Base-by-base conservation (phyloP, 2,888 invertebrate species). In the Punctoribates punctum region DNA sequence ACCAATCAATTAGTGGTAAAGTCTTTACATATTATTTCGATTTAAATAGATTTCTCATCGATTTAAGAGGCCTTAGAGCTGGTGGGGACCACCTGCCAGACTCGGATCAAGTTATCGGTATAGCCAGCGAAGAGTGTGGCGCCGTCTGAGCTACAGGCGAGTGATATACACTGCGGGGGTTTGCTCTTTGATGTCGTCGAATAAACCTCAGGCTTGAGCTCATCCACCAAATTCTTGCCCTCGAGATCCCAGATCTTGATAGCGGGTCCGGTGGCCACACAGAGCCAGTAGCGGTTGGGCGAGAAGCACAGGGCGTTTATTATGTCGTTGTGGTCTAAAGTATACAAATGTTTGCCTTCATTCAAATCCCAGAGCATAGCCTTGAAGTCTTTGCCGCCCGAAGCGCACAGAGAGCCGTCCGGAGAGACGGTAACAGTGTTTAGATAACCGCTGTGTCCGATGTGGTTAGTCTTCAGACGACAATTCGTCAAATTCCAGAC, bases 231-330 rank as follows among this genome's bases (percentile, higher is more conserved):
- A 85, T 96, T 94, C 88, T 99, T 99, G 87, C 94, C 96, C 87
- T 99, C 98, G 86, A 99, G 88, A 88, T 99, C 98, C 98, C 98
- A 99, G 84, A 99, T 98, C 87, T 96, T 97, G 85, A 99, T 97
- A 81, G 92, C 92, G 79, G 96, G 94, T 82, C 98, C 98, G 83
- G 94, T 97, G 27, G 99, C 99, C 83, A 97, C 99, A 85, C 99
- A 99, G 80, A 99, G 89, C 99, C 99, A 99, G 84, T 99, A 99
- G 78, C 97, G 90, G 88, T 99, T 99, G 79, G 99, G 99, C 79
- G 96, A 96, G 91, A 99, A 99, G 89, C 96, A 95, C 82, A 99
- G 87, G 6, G 98, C 93, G 82, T 96, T 97, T 86, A 99, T 98
- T 85, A 94, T 93, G 84, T 97, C 97, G 85, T 96, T 96, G 85